Evolutionary conservation across 2,888 invertebrate species (phyloP), one percentile per base, ranked within the genome.

Genomic region (Chamaedrilus cognettii): DNA sequence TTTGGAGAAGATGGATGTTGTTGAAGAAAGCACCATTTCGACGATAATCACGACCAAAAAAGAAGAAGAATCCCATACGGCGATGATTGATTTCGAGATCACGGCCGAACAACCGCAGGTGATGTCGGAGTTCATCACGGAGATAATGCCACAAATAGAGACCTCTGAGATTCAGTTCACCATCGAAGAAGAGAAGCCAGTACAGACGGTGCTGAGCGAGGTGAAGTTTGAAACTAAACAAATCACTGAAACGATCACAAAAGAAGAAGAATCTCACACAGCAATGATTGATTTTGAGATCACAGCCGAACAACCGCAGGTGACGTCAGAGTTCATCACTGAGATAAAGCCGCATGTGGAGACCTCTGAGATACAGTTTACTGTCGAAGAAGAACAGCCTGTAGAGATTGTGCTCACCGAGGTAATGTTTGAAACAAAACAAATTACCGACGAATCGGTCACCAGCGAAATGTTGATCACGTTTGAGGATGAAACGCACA

Each of bases 201-300:
- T 33, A 31, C 11, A 42, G 19, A 19, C 19, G 42, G 42, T 42
- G 42, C 7, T 42, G 7, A 42, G 42, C 19, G 42, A 42, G 19
- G 19, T 42, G 11, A 19, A 42, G 42, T n/a, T n/a, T n/a, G n/a
- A n/a, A n/a, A n/a, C n/a, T n/a, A n/a, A n/a, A n/a, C n/a, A 28
- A 33, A 60, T 55, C 3, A 23, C 61, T 2, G 57, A 60, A n/a
- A 33, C 34, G 59, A 67, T 68, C 34, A 64, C 66, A 31, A 75
- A 76, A 51, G 75, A 77, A 66, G 74, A 75, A 64, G 72, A 42
- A 19, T 11, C 42, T 42, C 42, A 42, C 42, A 42, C 42, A 19
- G 7, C 42, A 7, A 7, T 42, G 42, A 42, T 42, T 42, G 42
- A 42, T 19, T 42, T 42, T 19, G 19, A 19, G 7, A 19, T 42